Base-by-base conservation (phyloP, 2,888 invertebrate genomes). In the Eurytoma adleriae region DNA sequence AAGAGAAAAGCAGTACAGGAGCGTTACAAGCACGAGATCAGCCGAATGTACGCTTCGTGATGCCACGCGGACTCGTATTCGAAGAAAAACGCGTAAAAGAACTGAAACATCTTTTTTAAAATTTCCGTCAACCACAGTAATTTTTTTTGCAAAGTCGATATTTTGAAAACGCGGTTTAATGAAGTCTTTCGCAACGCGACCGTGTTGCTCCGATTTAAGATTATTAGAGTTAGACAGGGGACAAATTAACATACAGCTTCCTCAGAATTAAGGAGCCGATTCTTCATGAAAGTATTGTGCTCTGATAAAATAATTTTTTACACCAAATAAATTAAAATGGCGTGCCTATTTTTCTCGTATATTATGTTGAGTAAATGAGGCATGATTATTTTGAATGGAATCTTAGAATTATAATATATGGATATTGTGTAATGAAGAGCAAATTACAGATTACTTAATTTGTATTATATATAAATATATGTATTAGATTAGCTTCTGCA, bases 1-100 rank as follows among this genome's bases (percentile, higher is more conserved):
- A 99, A 98, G 92, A 93, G 99, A 88, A 98, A 97, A 93, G 97
- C 97, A 91, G 98, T 99, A 86, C 97, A 98, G 92, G 96, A 97
- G 85, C 94, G 95, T 86, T 99, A 98, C 93, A 95, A 97, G 91
- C 94, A 95, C 85, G 97, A 97, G 92, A 97, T 99, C 88, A 96
- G 96, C 90, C 93, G 96, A 86, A 97, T 99, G 96, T 99, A 99
- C 91, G 96, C 96, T 82, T 96, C 96, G 93, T 96, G 96, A 96
- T 91, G 68, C 72, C 75, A 78, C 74, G 20, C 70, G 30, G 76
- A 77, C 7, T 72, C 68, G n/a, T 10, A 40, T 0, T 20, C 20
- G 24, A 78, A 79, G 10, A 68, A 75, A 61, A 18, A 54, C 59
- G 48, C 56, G 62, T 62, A 67, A 50, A 64, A 70, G 62, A 61